Percentiles rank a stretch among this genome's conserved stretches.
Conservation (phyloP, 2,113 vertebrate genomes). For the Marmota monax region DNA sequence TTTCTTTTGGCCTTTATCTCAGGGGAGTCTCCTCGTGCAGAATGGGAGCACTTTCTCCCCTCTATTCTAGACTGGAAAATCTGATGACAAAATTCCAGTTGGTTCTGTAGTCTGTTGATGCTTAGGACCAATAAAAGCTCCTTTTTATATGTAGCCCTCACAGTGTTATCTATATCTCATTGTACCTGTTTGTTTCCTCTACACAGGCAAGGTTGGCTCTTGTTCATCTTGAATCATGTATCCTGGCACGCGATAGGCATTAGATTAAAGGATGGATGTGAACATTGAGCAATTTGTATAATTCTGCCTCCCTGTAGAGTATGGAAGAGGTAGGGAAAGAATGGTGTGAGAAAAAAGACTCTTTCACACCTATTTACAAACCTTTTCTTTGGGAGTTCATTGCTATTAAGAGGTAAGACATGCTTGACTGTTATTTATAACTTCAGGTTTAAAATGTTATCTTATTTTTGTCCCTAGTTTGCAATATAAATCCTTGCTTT, state of each 20-base stretch:
- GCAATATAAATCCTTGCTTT: background rate
- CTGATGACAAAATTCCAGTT: background rate
- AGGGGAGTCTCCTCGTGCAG: conserved; percentile 39
- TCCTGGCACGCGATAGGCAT: background rate
- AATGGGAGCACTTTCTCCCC: background rate
- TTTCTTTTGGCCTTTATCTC: background rate
- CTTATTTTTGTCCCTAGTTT: background rate
- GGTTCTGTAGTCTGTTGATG: background rate
- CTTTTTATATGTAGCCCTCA: background rate
- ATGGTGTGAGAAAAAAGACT: background rate
- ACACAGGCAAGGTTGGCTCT: background rate
- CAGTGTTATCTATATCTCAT: fast-evolving
- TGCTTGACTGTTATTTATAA: background rate
- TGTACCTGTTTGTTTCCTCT: background rate
- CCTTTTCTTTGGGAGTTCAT: background rate
- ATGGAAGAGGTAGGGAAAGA: background rate
- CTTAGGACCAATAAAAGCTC: background rate
- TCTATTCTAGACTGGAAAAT: background rate
- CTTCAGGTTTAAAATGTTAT: background rate
- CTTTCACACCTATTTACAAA: background rate
- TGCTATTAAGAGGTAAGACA: background rate
- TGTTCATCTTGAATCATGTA: background rate
- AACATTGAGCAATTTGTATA: background rate
- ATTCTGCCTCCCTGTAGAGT: background rate
- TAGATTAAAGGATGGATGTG: background rate